These are phyloP conservation scores for Melanitta fusca DNA, from an alignment of 2,797 vertebrate genomes.

Conservation along the genomic window DNA sequence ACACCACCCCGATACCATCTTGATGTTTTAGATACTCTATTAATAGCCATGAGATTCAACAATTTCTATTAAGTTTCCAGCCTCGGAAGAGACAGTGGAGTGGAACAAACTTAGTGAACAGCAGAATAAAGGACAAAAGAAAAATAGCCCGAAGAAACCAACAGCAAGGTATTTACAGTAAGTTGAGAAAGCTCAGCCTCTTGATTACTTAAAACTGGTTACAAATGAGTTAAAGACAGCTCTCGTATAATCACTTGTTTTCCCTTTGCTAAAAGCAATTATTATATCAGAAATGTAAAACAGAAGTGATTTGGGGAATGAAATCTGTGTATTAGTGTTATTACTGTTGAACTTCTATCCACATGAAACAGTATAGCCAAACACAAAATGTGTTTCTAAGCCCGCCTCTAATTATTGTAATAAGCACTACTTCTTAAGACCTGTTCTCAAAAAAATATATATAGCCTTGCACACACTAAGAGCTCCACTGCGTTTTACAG, in stretches of 20 bases:
- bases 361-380: background rate
- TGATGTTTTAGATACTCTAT: background rate
- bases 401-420: background rate
- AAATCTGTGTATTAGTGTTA: background rate
- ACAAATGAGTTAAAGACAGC: background rate
- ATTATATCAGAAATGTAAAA: background rate
- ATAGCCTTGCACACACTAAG: background rate
- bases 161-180: background rate
- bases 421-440: background rate
- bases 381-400: background rate
- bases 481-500: background rate
- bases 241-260: background rate
- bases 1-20: background rate
- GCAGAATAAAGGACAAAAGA: background rate
- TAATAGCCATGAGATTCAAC: background rate
- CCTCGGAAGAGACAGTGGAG: background rate
- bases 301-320: background rate
- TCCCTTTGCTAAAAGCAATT: background rate
- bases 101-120: background rate
- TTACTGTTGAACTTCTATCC: background rate
- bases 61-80: background rate
- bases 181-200: background rate
- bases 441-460: background rate
- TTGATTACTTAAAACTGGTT: background rate
- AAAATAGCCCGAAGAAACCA: background rate